Evolutionary conservation across 2,888 invertebrate species (phyloP).

Genomic region (Dromius quadrimaculatus): DNA sequence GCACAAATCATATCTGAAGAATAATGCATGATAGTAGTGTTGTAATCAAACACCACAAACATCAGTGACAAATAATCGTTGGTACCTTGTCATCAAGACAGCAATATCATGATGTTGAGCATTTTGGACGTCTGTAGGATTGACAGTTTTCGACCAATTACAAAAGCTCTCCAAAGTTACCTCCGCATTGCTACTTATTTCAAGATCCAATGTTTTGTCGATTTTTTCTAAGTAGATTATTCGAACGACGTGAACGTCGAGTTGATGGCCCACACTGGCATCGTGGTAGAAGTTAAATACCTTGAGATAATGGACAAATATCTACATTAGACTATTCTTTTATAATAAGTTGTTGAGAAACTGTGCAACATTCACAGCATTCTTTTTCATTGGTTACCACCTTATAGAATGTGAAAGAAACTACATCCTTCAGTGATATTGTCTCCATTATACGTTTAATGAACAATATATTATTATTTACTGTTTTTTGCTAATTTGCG

Average conservation of each 20-base stretch:
- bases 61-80: constrained; percentile 3
- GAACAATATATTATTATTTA: too few species aligned
- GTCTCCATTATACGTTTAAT: too few species aligned
- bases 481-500: too few species aligned
- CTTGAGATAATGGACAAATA: constrained; percentile 59
- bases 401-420: too few species aligned
- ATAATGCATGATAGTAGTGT: too few species aligned
- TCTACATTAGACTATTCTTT: too few species aligned
- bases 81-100: constrained; percentile 71
- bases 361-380: too few species aligned
- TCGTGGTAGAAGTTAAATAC: constrained; percentile 67
- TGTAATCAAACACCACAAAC: constrained; percentile 2
- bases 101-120: constrained; percentile 75
- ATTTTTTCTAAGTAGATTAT: constrained; percentile 71
- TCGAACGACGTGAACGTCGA: constrained; percentile 72
- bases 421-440: too few species aligned
- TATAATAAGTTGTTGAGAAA: too few species aligned
- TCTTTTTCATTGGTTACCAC: too few species aligned
- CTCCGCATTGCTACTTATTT: constrained; percentile 69
- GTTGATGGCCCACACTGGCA: constrained; percentile 69
- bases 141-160: constrained; percentile 72
- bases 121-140: constrained; percentile 69
- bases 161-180: constrained; percentile 74
- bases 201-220: constrained; percentile 68
- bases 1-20: constrained; percentile 71